phyloP scores from a whole-genome alignment of 2,113 vertebrate species.

The Pelusios castaneus region DNA sequence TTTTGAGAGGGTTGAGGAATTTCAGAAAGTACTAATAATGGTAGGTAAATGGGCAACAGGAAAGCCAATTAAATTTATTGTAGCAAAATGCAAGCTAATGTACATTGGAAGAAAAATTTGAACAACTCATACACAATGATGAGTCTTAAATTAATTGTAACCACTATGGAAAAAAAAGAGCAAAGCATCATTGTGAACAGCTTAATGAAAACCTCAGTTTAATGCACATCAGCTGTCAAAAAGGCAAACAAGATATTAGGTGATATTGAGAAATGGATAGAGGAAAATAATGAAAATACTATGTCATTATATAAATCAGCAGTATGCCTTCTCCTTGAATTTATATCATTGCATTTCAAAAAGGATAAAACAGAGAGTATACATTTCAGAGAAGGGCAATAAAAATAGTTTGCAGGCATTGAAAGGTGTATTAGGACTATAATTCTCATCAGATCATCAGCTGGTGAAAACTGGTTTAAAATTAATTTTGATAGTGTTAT shows the following conservation, averaged over 20 bases:
- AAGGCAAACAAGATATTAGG: neutral
- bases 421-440: neutral
- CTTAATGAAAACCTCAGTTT: neutral
- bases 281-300: neutral
- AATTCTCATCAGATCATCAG: neutral
- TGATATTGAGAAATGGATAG: neutral
- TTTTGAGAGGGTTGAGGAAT: neutral
- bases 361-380: neutral
- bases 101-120: neutral
- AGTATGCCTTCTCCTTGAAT: neutral
- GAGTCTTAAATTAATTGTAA: neutral
- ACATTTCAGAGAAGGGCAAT: neutral
- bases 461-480: neutral
- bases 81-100: neutral
- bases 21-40: neutral
- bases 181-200: neutral
- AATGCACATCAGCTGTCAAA: neutral
- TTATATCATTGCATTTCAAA: neutral
- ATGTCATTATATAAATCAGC: neutral
- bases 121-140: neutral
- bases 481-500: slow-evolving; percentile 28
- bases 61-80: neutral
- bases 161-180: neutral
- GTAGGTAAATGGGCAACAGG: neutral
- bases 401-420: neutral